Evolutionary conservation across 2,888 invertebrate species (phyloP), one percentile per base, ranked within the genome.

Genomic region (Liodrosophila aerea): DNA sequence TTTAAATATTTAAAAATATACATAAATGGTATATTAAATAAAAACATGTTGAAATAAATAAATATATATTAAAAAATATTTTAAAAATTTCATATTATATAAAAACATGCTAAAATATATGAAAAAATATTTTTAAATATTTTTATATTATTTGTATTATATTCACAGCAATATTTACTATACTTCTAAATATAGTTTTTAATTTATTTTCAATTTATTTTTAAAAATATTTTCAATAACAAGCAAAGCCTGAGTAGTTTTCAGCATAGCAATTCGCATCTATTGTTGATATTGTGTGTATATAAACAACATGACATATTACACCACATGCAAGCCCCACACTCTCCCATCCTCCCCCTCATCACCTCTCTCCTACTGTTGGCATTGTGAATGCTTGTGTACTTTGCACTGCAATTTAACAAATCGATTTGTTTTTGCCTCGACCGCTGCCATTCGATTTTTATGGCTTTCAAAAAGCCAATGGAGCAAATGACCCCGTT

Each of bases 331-430:
- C 41, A 27, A 12, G 49, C 29, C 31, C 8, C 8, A 22, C 29
- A 11, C 8, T 8, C n/a, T 1, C 22, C 15, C 30, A 27, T n/a
- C 5, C 7, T 8, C 1, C 11, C 22, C 7, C n/a, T 9, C 2
- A 7, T 2, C 4, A 22, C 11, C n/a, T 7, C 7, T 13, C 4
- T 11, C 16, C 31, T 7, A n/a, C 5, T 22, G 2, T 22, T 22
- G 22, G 22, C 22, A 22, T 22, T 62, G 66, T 41, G 40, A 51
- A 49, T 61, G 31, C 59, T 62, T 57, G 61, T 72, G 63, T 83
- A 83, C 71, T 78, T 85, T 64, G 63, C 86, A 70, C 81, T 86
- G 85, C 82, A 82, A 81, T 82, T 82, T 76, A 84, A 86, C 86
- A 81, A 82, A 82, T 82, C 85, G 81, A 86, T 82, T 86, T 84